Base-by-base conservation (phyloP, 1,140 invertebrate species). In the Lucilia sericata region DNA sequence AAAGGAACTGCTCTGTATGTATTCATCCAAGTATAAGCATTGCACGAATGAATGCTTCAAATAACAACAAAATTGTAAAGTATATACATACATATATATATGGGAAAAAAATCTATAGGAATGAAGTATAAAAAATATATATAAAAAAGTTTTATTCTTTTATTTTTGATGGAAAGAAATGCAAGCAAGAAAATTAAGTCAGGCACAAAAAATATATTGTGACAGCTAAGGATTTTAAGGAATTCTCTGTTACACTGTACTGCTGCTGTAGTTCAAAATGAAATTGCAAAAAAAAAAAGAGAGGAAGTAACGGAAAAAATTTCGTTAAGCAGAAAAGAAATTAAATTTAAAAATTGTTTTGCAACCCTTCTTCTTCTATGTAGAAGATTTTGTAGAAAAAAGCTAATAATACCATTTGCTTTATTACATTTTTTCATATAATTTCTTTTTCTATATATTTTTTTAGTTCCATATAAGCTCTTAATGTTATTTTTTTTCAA, bases 271-370 rank as follows among this genome's bases (percentile, higher is more conserved):
- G 76, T 80, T 19, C 42, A 49, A 80, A 80, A 80, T 80, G 47
- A 80, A 49, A 80, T 80, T 80, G 76, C 76, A 80, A 80, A 80
- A 80, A 51, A n/a, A 19, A 17, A n/a, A n/a, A n/a, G n/a, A n/a
- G n/a, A 47, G 34, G 9, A 49, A 25, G 12, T 51, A 47, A 51
- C n/a, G 49, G 10, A 80, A 12, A 80, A 19, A 80, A 47, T 17
- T 49, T 49, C 42, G 19, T 80, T 21, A 51, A 51, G 76, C 8
- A 49, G 76, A 13, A 80, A 47, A 74, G 21, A 80, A 80, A 80
- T 80, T 80, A 80, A 80, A 80, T 80, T 80, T 80, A 80, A 80
- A 80, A 80, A 80, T 80, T 80, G 76, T 80, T 78, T 80, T 80
- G 76, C 47, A 49, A 80, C 76, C 76, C 76, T 42, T 42, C 42